phyloP scores from a whole-genome alignment of 2,113 vertebrate species.

The Embiotoca jacksoni region DNA sequence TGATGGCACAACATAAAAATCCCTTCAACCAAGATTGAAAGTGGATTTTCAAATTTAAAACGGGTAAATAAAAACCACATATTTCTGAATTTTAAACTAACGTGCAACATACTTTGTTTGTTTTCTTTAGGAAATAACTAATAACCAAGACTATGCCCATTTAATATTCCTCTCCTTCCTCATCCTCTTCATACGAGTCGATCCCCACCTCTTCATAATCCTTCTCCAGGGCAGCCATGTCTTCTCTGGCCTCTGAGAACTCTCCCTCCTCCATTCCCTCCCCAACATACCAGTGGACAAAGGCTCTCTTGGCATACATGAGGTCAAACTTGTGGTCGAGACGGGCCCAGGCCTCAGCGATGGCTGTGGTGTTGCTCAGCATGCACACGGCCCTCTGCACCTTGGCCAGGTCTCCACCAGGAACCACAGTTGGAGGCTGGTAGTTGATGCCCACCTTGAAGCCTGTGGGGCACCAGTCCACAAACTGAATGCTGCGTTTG shows the following conservation, averaged over 20 bases:
- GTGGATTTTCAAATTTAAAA: constrained; percentile 1
- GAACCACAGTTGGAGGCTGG: constrained; percentile 88
- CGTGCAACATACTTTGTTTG: background rate
- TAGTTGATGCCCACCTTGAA: constrained; percentile 91
- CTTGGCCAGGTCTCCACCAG: constrained; percentile 88
- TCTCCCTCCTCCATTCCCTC: constrained; percentile 90
- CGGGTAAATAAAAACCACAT: background rate
- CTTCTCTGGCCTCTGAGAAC: constrained; percentile 81
- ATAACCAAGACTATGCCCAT: background rate
- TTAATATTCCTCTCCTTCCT: constrained; percentile 78
- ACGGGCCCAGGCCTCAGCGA: constrained; percentile 89
- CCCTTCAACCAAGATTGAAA: background rate
- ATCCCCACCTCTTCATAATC: constrained; percentile 81
- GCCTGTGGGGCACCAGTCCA: constrained; percentile 89
- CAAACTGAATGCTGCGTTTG: constrained; percentile 89
- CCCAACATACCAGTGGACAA: constrained; percentile 89
- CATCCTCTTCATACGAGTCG: constrained; percentile 77
- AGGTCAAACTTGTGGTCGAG: constrained; percentile 90
- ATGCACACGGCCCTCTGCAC: constrained; percentile 88
- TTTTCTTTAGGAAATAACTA: constrained; percentile 9
- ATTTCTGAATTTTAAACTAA: constrained; percentile 17
- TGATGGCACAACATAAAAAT: background rate
- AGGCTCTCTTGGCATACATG: constrained; percentile 89
- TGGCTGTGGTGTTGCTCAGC: constrained; percentile 90
- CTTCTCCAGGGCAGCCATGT: constrained; percentile 81